phyloP scores from a whole-genome alignment of 2,113 vertebrate genomes.

The Tupaia chinensis region DNA sequence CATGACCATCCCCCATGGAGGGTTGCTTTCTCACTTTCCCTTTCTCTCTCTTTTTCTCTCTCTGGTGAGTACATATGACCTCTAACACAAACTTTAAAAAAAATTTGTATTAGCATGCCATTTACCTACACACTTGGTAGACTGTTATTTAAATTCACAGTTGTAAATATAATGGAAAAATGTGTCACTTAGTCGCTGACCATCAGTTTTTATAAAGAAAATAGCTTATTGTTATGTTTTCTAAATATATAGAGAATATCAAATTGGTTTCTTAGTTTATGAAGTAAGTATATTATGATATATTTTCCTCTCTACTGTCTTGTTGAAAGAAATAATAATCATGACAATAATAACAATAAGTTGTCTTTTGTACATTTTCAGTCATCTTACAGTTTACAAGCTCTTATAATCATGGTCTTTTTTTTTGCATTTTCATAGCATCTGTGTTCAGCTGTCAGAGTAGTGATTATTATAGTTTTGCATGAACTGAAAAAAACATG shows the following conservation, averaged over 20 bases:
- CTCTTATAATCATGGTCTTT: not conserved
- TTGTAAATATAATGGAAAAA: not conserved
- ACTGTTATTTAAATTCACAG: not conserved
- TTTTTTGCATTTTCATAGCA: not conserved
- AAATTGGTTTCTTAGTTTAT: not conserved
- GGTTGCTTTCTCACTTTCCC: too few species aligned
- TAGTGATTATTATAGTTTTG: not conserved
- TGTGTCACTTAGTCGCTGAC: not conserved
- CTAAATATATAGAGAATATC: not conserved
- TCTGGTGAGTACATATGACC: too few species aligned
- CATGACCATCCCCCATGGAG: too few species aligned
- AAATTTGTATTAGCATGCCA: not conserved
- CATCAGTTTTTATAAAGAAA: constrained; percentile 39
- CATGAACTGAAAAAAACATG: not conserved
- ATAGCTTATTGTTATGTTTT: not conserved
- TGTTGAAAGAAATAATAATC: not conserved
- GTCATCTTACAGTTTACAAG: not conserved
- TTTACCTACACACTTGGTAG: not conserved
- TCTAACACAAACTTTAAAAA: too few species aligned
- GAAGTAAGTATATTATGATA: not conserved
- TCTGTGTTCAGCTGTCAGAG: not conserved
- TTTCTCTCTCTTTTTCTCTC: too few species aligned
- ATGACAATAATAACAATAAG: not conserved
- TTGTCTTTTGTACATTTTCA: not conserved
- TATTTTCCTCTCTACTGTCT: not conserved